Percentiles rank a stretch among this genome's conserved stretches.
phyloP scores from a whole-genome alignment of 2,888 invertebrate species.

The Epinotia bilunana region DNA sequence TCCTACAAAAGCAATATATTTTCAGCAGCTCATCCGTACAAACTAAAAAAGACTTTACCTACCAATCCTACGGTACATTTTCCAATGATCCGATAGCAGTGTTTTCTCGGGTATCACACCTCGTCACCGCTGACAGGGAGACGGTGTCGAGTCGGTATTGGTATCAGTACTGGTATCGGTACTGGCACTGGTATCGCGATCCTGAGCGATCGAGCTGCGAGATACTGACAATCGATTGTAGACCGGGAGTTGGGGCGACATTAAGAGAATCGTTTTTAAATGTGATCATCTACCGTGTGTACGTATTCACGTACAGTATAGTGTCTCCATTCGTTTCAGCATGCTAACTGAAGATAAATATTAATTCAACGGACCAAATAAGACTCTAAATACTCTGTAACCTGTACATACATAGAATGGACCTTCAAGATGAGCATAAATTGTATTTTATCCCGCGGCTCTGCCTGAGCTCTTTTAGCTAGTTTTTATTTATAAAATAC shows the following conservation, averaged over 20 bases:
- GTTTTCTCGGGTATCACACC: slow-evolving; percentile 10
- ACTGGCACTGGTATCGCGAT: slow-evolving; percentile 19
- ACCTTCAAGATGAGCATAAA: too few species aligned
- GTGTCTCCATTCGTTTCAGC: background rate
- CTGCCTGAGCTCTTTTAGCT: too few species aligned
- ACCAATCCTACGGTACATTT: background rate
- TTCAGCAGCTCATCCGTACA: background rate
- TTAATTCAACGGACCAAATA: background rate
- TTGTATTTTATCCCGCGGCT: too few species aligned
- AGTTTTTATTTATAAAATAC: too few species aligned
- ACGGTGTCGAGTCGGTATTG: slow-evolving; percentile 19
- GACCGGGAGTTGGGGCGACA: background rate
- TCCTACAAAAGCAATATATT: slow-evolving; percentile 6
- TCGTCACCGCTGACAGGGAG: slow-evolving; percentile 20
- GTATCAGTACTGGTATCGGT: slow-evolving; percentile 9
- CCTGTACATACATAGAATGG: too few species aligned
- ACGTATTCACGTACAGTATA: background rate
- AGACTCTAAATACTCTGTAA: background rate
- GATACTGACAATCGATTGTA: slow-evolving; percentile 12
- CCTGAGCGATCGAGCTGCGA: slow-evolving; percentile 20
- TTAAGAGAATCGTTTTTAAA: background rate
- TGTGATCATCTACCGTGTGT: background rate
- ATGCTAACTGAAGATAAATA: background rate
- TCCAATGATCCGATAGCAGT: background rate
- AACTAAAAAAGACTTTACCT: background rate